Conservation (phyloP, 2,888 invertebrate species). For the Drosophila atripex region DNA sequence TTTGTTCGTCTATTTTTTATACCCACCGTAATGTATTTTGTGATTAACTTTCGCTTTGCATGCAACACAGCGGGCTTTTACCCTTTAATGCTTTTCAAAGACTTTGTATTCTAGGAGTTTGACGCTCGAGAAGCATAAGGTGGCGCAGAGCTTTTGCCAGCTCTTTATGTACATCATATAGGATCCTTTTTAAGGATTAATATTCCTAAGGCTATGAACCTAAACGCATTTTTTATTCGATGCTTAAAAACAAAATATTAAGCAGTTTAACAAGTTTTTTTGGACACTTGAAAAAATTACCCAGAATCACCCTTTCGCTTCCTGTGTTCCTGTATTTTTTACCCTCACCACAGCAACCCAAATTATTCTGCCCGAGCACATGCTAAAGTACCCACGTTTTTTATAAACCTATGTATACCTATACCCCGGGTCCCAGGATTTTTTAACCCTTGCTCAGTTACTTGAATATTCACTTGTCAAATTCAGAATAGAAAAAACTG, state of each 20-base stretch:
- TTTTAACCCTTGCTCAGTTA: conserved; percentile 80
- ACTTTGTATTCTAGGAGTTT: conserved; percentile 45
- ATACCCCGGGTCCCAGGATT: conserved; percentile 41
- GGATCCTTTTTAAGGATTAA: background rate
- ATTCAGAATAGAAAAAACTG: conserved; percentile 66
- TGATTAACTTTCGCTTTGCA: conserved; percentile 81
- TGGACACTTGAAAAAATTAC: background rate
- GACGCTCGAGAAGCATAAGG: conserved; percentile 51
- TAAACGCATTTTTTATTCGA: background rate
- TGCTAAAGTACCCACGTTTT: conserved; percentile 83
- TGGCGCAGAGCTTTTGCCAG: background rate
- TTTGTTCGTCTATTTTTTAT: conserved; percentile 53
- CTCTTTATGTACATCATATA: background rate
- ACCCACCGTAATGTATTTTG: conserved; percentile 69
- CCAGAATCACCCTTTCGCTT: conserved; percentile 57
- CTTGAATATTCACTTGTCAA: conserved; percentile 84
- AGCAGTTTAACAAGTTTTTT: background rate
- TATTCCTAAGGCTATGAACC: background rate
- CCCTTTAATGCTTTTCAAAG: conserved; percentile 35
- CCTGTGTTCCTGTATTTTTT: conserved; percentile 40
- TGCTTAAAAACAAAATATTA: background rate
- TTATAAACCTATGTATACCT: conserved; percentile 48
- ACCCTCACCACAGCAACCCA: conserved; percentile 59
- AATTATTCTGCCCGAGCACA: conserved; percentile 81
- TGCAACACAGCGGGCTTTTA: conserved; percentile 67